These are phyloP conservation scores for Drosophila recens DNA, from an alignment of 2,888 invertebrate genomes.

Conservation along the genomic window DNA sequence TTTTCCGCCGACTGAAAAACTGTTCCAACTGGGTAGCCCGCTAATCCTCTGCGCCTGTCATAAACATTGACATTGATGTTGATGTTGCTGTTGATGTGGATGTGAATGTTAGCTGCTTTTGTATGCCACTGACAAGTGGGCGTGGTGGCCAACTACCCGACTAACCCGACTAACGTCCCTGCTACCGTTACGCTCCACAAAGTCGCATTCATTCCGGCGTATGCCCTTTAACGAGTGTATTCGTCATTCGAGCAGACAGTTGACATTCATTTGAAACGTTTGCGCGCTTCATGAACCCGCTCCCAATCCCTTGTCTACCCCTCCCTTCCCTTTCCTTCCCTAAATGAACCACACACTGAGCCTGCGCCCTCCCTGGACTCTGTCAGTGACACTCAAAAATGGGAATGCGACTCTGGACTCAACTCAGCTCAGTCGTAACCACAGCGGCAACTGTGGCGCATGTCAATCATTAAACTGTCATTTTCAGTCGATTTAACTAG, in stretches of 20 bases:
- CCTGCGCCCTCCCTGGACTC: neutral
- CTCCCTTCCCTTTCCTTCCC: neutral
- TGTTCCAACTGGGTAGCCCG: slow-evolving; percentile 70
- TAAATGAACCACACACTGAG: slow-evolving; percentile 10
- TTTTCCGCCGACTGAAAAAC: slow-evolving; percentile 43
- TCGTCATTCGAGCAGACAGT: slow-evolving; percentile 77
- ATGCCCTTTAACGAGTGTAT: slow-evolving; percentile 80
- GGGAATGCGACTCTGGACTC: slow-evolving; percentile 10
- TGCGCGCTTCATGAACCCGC: slow-evolving; percentile 61
- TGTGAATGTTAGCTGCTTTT: slow-evolving; percentile 32
- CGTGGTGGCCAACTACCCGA: slow-evolving; percentile 67
- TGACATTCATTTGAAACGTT: slow-evolving; percentile 79
- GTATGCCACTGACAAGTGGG: slow-evolving; percentile 73
- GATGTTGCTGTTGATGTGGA: slow-evolving; percentile 49
- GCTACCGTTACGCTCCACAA: slow-evolving; percentile 72
- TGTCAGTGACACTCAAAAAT: slow-evolving; percentile 20
- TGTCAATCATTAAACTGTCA: slow-evolving; percentile 82
- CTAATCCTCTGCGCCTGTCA: slow-evolving; percentile 80
- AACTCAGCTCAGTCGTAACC: slow-evolving; percentile 50
- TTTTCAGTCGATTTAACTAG: slow-evolving; percentile 83
- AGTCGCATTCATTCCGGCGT: slow-evolving; percentile 71
- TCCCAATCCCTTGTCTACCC: slow-evolving; percentile 9
- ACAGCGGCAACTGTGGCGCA: slow-evolving; percentile 69
- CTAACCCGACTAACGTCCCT: slow-evolving; percentile 44
- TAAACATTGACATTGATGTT: slow-evolving; percentile 80